Conservation (phyloP, 2,797 vertebrate genomes). For the Acrossocheilus wenchowensis region DNA sequence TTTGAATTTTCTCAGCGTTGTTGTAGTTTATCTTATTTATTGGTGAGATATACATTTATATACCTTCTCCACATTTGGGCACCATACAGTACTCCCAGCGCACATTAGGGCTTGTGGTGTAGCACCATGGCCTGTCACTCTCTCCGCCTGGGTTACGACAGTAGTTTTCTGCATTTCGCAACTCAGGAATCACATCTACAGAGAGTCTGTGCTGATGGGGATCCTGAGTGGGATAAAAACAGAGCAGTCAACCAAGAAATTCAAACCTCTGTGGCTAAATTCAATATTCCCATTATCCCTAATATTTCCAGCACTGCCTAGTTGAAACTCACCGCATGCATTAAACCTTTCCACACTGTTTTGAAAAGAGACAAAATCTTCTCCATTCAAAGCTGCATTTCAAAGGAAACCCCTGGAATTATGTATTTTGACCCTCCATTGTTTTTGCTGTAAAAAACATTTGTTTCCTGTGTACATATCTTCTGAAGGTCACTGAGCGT, state of each 20-base stretch:
- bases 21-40: background rate
- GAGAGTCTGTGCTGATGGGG: conserved; percentile 86
- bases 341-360: background rate
- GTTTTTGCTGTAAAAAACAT: conserved; percentile 23
- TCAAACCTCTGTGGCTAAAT: conserved; percentile 3
- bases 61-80: conserved; percentile 79
- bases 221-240: conserved; percentile 65
- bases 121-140: conserved; percentile 89
- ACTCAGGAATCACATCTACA: conserved; percentile 85
- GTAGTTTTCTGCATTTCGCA: conserved; percentile 82
- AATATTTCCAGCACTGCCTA: background rate
- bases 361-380: conserved; percentile 24
- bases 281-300: conserved; percentile 3
- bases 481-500: background rate
- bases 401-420: conserved; percentile 17
- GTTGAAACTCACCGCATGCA: background rate
- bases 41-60: background rate
- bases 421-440: conserved; percentile 19
- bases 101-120: conserved; percentile 80
- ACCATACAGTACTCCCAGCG: conserved; percentile 90
- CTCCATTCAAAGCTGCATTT: background rate
- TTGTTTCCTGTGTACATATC: conserved; percentile 18
- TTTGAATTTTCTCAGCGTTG: background rate
- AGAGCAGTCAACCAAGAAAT: background rate
- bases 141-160: conserved; percentile 91